Evolutionary conservation across 2,888 invertebrate genomes (phyloP).

Genomic region (Spodoptera littoralis): DNA sequence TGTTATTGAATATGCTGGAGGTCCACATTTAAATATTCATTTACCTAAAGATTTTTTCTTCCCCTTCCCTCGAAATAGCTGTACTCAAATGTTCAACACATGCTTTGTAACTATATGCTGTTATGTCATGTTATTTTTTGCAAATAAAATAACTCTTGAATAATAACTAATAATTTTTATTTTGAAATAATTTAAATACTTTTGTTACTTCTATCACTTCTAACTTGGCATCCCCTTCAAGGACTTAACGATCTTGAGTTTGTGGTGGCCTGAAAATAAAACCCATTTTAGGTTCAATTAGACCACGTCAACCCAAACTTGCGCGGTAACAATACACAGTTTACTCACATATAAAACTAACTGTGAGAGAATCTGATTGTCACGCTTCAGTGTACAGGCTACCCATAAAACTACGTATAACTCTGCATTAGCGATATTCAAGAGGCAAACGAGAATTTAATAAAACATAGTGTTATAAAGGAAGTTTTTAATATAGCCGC

Average conservation of each 20-base stretch:
- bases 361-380: too few species aligned
- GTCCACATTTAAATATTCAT: slow-evolving; percentile 90
- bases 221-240: slow-evolving; percentile 82
- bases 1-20: slow-evolving; percentile 82
- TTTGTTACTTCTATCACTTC: slow-evolving; percentile 84
- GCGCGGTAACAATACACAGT: slow-evolving; percentile 19
- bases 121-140: slow-evolving; percentile 51
- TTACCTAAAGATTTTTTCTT: slow-evolving; percentile 93
- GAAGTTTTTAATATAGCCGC: slow-evolving; percentile 83
- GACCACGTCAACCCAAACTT: slow-evolving; percentile 35
- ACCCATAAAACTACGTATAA: too few species aligned
- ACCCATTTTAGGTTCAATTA: slow-evolving; percentile 67
- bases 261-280: slow-evolving; percentile 84
- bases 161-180: slow-evolving; percentile 86
- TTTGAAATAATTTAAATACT: slow-evolving; percentile 87
- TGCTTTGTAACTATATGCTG: slow-evolving; percentile 53
- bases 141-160: slow-evolving; percentile 82
- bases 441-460: slow-evolving; percentile 57
- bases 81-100: slow-evolving; percentile 34
- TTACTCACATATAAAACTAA: too few species aligned
- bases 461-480: slow-evolving; percentile 78
- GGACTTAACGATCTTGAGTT: slow-evolving; percentile 75
- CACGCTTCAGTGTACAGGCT: too few species aligned
- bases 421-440: slow-evolving; percentile 36
- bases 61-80: slow-evolving; percentile 87